phyloP scores from a whole-genome alignment of 2,113 vertebrate genomes.

The Lepus timidus region DNA sequence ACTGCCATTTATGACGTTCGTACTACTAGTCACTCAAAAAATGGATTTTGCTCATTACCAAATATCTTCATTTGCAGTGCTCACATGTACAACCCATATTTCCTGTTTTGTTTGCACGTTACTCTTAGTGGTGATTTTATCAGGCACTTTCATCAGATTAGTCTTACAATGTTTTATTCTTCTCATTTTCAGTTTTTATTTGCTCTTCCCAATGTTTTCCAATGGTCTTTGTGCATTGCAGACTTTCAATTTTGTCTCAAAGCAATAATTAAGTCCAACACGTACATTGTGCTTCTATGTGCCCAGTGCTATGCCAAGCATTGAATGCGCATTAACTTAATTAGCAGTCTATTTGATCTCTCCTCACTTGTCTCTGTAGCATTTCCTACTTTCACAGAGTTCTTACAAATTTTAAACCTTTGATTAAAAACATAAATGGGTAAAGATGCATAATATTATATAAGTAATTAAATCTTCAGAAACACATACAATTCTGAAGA shows the following conservation, averaged over 20 bases:
- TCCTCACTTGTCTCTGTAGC: not conserved
- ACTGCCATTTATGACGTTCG: not conserved
- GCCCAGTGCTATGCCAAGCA: not conserved
- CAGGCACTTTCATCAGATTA: slow-evolving; percentile 31
- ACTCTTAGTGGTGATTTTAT: not conserved
- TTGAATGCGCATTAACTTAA: not conserved
- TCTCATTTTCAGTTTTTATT: slow-evolving; percentile 59
- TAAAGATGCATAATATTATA: slow-evolving; percentile 61
- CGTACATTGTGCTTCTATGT: not conserved
- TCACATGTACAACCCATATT: not conserved
- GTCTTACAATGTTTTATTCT: slow-evolving; percentile 54
- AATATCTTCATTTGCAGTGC: not conserved
- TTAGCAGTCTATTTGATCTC: slow-evolving; percentile 62
- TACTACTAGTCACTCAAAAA: not conserved
- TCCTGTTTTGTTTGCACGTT: not conserved
- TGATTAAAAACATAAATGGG: slow-evolving; percentile 63
- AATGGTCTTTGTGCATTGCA: slow-evolving; percentile 25
- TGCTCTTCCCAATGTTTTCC: slow-evolving; percentile 28
- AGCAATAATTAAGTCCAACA: slow-evolving; percentile 59
- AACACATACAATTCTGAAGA: slow-evolving; percentile 9
- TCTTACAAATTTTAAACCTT: slow-evolving; percentile 67
- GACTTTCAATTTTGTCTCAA: slow-evolving; percentile 62
- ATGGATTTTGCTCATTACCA: not conserved
- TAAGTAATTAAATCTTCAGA: slow-evolving; percentile 72
- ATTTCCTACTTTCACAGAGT: slow-evolving; percentile 55